phyloP scores from a whole-genome alignment of 2,888 invertebrate species.

The Eilema depressum region DNA sequence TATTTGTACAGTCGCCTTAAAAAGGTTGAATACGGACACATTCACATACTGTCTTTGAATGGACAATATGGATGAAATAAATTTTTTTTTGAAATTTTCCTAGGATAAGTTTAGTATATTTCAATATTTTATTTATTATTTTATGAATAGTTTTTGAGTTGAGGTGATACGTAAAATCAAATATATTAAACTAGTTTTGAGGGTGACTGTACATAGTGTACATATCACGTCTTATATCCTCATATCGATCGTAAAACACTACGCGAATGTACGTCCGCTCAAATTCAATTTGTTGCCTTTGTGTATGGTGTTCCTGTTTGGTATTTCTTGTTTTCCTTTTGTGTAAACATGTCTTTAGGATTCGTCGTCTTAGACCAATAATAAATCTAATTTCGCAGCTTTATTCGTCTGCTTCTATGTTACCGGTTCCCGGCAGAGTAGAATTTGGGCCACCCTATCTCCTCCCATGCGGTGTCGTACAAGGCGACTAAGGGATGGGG shows the following conservation, averaged over 20 bases:
- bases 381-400: conserved; percentile 56
- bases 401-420: conserved; percentile 53
- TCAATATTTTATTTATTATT: background rate
- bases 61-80: background rate
- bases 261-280: conserved; percentile 15
- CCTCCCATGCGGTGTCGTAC: no score
- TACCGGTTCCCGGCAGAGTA: no score
- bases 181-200: no score
- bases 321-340: conserved; percentile 40
- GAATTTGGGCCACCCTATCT: no score
- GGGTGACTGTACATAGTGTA: background rate
- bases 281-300: conserved; percentile 31
- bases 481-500: no score
- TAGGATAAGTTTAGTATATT: no score
- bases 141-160: background rate
- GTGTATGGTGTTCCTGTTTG: conserved; percentile 18
- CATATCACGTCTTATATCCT: conserved; percentile 13
- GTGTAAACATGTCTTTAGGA: conserved; percentile 38
- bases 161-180: no score
- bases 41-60: no score
- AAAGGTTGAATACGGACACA: no score
- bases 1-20: no score
- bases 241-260: conserved; percentile 21
- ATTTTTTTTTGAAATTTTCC: no score
- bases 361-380: conserved; percentile 43